Percentiles rank a stretch among this genome's conserved stretches.
Evolutionary conservation across 2,888 invertebrate species (phyloP).

Genomic region (Sarcophaga subvicina): DNA sequence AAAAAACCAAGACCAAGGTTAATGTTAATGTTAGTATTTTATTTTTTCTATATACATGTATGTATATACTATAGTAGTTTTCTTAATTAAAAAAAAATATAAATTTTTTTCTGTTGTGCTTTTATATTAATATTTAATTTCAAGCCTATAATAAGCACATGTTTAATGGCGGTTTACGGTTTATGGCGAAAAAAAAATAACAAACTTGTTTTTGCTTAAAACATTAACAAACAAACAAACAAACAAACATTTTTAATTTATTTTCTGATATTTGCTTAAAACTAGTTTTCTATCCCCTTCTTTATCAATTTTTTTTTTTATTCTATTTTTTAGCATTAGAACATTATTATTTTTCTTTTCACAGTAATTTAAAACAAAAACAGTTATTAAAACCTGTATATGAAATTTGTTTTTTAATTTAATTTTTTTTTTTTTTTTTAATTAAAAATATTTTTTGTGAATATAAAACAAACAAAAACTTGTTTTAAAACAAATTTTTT

Average conservation of each 20-base stretch:
- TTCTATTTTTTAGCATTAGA: slow-evolving; percentile 33
- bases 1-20: slow-evolving; percentile 66
- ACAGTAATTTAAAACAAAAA: slow-evolving; percentile 36
- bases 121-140: slow-evolving; percentile 45
- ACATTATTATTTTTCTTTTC: slow-evolving; percentile 35
- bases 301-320: background rate
- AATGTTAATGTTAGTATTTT: slow-evolving; percentile 64
- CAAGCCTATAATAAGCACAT: slow-evolving; percentile 57
- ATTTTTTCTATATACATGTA: slow-evolving; percentile 14
- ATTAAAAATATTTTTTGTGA: background rate
- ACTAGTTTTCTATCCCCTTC: slow-evolving; percentile 39
- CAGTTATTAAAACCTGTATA: slow-evolving; percentile 65
- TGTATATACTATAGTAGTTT: slow-evolving; percentile 14
- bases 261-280: slow-evolving; percentile 39
- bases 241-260: slow-evolving; percentile 2
- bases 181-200: slow-evolving; percentile 23
- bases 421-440: slow-evolving; percentile 34
- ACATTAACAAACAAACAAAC: background rate
- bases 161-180: slow-evolving; percentile 26
- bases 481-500: slow-evolving; percentile 32
- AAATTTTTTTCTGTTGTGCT: background rate
- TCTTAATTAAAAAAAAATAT: slow-evolving; percentile 24
- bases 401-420: background rate
- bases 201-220: slow-evolving; percentile 30
- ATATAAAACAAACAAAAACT: slow-evolving; percentile 17